Percentiles rank a stretch among this genome's conserved stretches.
phyloP scores from a whole-genome alignment of 2,113 vertebrate species.

The Cervus canadensis region DNA sequence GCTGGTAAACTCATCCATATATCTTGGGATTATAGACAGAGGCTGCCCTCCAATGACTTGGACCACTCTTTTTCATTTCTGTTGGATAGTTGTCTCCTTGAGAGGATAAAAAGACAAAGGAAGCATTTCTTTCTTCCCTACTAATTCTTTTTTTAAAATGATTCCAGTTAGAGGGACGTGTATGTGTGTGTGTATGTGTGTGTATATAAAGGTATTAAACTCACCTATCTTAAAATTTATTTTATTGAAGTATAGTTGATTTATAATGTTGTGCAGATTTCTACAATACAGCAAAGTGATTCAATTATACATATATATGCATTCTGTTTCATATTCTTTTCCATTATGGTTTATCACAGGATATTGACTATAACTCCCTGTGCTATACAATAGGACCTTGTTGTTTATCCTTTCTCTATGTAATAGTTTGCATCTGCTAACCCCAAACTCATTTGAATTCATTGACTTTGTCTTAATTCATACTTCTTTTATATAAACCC shows the following conservation, averaged over 20 bases:
- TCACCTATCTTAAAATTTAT: background rate
- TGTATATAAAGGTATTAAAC: background rate
- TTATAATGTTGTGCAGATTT: background rate
- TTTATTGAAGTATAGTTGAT: background rate
- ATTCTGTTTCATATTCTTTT: background rate
- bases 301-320: background rate
- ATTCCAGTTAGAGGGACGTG: background rate
- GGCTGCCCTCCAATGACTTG: background rate
- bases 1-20: fast-evolving
- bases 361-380: background rate
- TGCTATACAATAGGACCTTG: background rate
- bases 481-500: background rate
- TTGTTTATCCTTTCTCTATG: background rate
- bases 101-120: background rate
- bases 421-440: background rate
- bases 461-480: background rate
- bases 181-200: background rate
- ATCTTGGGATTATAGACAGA: background rate
- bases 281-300: background rate
- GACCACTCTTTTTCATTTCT: background rate
- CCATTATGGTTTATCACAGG: background rate
- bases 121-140: background rate
- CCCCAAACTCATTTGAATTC: background rate
- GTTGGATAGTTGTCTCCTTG: background rate
- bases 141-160: background rate